Evolutionary conservation across 2,888 invertebrate genomes (phyloP).

Genomic region (Acanthosepion lycidas): DNA sequence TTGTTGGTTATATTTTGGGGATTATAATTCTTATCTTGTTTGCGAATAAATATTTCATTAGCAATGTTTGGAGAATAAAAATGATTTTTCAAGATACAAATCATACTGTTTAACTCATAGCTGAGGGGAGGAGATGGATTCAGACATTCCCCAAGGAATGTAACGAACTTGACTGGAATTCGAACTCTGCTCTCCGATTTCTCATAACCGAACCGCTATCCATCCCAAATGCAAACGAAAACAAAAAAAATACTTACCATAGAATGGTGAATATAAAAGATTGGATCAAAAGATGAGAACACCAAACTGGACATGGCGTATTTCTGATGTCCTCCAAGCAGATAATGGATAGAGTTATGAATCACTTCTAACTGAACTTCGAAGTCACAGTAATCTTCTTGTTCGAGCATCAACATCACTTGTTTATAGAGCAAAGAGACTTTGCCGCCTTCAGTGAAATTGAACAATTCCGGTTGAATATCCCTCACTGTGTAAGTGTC

Average conservation of each 20-base stretch:
- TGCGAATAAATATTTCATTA: no score
- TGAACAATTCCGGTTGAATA: conserved; percentile 42
- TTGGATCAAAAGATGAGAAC: conserved; percentile 54
- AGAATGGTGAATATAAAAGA: conserved; percentile 55
- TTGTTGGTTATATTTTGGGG: no score
- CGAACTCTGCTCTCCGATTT: no score
- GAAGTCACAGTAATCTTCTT: conserved; percentile 49
- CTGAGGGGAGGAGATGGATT: no score
- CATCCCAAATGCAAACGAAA: no score
- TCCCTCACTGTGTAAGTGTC: conserved; percentile 44
- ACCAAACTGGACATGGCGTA: conserved; percentile 54
- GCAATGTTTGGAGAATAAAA: no score
- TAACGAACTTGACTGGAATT: no score
- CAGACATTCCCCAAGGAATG: no score
- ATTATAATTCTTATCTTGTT: no score
- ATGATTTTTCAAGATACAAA: no score
- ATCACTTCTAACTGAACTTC: conserved; percentile 49
- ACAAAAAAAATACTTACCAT: conserved; percentile 41
- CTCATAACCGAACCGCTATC: no score
- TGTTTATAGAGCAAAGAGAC: conserved; percentile 39
- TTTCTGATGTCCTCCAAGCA: conserved; percentile 51
- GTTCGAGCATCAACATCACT: conserved; percentile 48
- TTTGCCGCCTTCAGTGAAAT: conserved; percentile 43
- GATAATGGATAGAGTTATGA: conserved; percentile 50
- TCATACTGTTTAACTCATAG: no score